Percentiles rank a stretch among this genome's conserved stretches.
Conservation (phyloP, 2,113 vertebrate species). For the Cranoglanis bouderius region DNA sequence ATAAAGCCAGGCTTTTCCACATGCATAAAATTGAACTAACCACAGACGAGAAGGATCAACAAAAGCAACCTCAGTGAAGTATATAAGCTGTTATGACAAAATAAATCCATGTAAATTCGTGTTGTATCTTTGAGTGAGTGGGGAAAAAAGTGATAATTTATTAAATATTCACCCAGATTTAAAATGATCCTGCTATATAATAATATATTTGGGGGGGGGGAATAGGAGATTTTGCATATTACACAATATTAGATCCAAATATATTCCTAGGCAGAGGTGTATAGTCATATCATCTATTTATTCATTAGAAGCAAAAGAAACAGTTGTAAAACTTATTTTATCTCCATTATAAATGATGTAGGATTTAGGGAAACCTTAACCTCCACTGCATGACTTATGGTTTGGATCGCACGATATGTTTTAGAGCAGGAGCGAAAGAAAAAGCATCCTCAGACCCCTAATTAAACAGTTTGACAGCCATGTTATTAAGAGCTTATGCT, state of each 20-base stretch:
- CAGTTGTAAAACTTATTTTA: neutral
- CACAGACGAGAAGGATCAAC: no score
- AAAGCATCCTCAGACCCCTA: no score
- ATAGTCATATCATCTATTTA: neutral
- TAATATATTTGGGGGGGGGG: neutral
- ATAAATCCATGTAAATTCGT: neutral
- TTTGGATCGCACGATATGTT: neutral
- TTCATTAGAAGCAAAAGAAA: neutral
- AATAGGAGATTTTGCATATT: neutral
- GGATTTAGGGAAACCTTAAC: neutral
- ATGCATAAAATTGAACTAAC: no score
- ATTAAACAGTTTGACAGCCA: slow-evolving; percentile 20
- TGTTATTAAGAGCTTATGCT: neutral
- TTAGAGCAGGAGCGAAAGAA: neutral
- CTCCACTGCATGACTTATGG: neutral
- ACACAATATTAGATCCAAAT: neutral
- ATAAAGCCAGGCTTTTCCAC: no score
- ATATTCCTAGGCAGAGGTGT: neutral
- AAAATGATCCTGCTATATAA: neutral
- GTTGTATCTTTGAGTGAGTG: neutral
- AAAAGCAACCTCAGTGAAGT: neutral
- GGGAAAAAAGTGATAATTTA: neutral
- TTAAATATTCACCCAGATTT: neutral
- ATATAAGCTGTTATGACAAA: no score
- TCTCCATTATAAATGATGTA: neutral